Percentiles rank a stretch among this genome's conserved stretches.
Evolutionary conservation across 2,797 vertebrate species (phyloP).

Genomic region (Meriones psammophilus): DNA sequence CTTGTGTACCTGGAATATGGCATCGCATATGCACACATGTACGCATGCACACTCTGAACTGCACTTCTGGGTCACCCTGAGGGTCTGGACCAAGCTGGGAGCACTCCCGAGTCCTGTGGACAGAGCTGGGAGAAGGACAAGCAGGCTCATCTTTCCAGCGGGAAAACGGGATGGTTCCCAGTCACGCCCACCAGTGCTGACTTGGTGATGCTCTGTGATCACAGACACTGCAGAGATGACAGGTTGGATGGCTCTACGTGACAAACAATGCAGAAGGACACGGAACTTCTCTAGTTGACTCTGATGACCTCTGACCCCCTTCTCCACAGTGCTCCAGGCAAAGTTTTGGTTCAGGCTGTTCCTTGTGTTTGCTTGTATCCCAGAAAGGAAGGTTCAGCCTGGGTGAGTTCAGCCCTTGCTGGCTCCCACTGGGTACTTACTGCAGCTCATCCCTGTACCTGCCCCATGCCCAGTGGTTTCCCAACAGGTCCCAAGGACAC

Average conservation of each 20-base stretch:
- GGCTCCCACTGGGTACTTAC: neutral
- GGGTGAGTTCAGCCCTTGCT: neutral
- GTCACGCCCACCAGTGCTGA: neutral
- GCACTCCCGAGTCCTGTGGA: neutral
- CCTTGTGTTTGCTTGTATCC: neutral
- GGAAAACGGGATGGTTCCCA: neutral
- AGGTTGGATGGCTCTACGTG: neutral
- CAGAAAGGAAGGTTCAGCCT: neutral
- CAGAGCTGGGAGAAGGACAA: too few species aligned
- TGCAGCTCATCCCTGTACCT: neutral
- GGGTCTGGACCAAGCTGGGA: neutral
- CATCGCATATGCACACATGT: neutral
- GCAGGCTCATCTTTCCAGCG: neutral
- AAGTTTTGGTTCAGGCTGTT: neutral
- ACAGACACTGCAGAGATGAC: accelerated
- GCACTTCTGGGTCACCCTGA: neutral
- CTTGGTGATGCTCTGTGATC: neutral
- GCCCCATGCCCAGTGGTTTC: neutral
- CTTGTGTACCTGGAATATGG: neutral
- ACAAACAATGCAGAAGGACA: neutral
- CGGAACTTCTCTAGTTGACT: neutral
- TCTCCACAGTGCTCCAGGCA: neutral
- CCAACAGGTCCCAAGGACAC: neutral
- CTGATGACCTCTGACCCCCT: neutral
- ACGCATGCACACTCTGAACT: neutral